Base-by-base conservation (phyloP, 2,113 vertebrate genomes). In the Cheilinus undulatus region DNA sequence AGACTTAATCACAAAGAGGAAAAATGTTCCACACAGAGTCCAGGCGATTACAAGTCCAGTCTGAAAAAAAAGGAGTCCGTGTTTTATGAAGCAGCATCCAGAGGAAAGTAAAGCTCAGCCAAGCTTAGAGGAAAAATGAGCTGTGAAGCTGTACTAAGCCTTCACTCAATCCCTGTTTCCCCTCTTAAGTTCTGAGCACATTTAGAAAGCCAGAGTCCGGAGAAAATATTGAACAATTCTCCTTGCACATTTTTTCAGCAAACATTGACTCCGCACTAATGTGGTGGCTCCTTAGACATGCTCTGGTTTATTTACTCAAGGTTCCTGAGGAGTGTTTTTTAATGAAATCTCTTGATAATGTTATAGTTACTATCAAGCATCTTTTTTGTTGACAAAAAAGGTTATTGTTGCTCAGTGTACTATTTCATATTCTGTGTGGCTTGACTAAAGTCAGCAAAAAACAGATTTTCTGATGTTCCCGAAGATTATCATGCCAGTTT, bases 81-180 rank as follows among this genome's bases (percentile, higher is more conserved):
- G 34, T 72, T 79, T 69, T 30, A 57, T 48, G 49, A 60, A 52
- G 67, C 62, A 27, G 60, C 52, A 5, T 60, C 62, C 51, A 14
- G 49, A 69, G 69, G 49, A 69, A 75, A 61, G 53, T 43, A 58
- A 67, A 57, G 43, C 73, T 76, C 76, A 63, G 28, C 57, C 27
- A 40, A 77, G 72, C 54, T 72, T 50, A 46, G 42, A 75, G 50
- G 26, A 53, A 60, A 75, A 68, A 53, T 69, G 52, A 62, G 58
- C 73, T 52, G 36, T 4, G 53, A 53, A 38, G 57, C 61, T 48
- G 38, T 30, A 38, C 71, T 65, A 62, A 78, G 72, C 68, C 61
- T 71, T 22, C n/a, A 3, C 63, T 59, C 75, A 48, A 48, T 76
- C 59, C 64, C 75, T 36, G 76, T 43, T 82, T 57, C 72, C 45